A percentile compares a stretch with the other conserved stretches of the same genome.
These are phyloP conservation scores for Prochilodus magdalenae DNA, from an alignment of 2,113 vertebrate species.

Conservation along the genomic window DNA sequence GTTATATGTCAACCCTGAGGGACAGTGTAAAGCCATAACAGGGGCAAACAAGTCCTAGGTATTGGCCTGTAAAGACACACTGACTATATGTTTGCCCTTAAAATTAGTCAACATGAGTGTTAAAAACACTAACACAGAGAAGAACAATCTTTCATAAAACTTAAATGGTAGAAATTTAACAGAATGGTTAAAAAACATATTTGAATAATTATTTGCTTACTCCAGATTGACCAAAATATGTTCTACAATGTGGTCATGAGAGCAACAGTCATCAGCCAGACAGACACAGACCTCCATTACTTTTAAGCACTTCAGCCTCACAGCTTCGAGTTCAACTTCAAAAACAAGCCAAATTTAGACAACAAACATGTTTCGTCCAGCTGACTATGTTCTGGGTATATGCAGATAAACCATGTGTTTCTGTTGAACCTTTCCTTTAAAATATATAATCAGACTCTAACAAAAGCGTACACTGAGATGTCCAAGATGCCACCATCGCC, in stretches of 20 bases:
- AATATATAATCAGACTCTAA: neutral
- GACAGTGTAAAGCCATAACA: slow-evolving; percentile 12
- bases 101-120: too few species aligned
- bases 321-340: neutral
- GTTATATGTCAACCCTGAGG: slow-evolving; percentile 45
- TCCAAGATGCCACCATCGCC: neutral
- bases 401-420: neutral
- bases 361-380: too few species aligned
- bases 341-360: neutral
- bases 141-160: neutral
- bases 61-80: slow-evolving; percentile 19
- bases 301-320: neutral
- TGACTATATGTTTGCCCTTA: neutral
- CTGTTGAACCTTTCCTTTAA: neutral
- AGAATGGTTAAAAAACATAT: neutral
- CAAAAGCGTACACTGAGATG: neutral
- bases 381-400: neutral
- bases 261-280: neutral
- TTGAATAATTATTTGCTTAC: neutral
- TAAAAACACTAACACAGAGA: neutral
- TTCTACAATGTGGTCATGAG: too few species aligned
- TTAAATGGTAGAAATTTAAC: neutral
- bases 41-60: slow-evolving; percentile 15
- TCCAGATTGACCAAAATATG: neutral
- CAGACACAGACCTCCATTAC: neutral